Evolutionary conservation across 2,113 vertebrate species (phyloP), one percentile per base, ranked within the genome.

Genomic region (Columba livia): DNA sequence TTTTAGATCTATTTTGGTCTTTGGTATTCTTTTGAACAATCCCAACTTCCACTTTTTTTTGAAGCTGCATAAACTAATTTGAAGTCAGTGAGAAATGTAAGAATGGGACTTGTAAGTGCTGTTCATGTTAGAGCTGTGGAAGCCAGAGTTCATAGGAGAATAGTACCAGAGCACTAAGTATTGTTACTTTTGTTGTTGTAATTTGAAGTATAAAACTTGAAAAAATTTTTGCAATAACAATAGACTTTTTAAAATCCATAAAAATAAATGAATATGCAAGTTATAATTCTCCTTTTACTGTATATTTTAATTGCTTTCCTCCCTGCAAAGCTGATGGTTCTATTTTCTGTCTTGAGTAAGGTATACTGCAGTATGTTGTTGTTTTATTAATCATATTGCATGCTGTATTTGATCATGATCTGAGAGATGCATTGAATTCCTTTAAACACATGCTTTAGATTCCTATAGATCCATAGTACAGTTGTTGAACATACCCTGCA

Each of bases 401-500:
- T 95, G 87, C 92, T 74, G 54, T 95, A 97, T 98, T 98, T 98
- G 94, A 98, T 98, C 93, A 83, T 97, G 97, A 96, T 98, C 93
- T 95, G 92, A 97, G 97, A 97, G 95, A 97, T 97, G 97, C 90
- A 97, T 96, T 97, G 94, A 98, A 98, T 98, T 97, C 95, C 96
- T 98, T 97, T 97, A 98, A 98, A 97, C 97, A 95, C 98, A 98
- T 99, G 97, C 97, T 98, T 98, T 93, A 97, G 98, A 99, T 99
- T 98, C 98, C 98, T 98, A 94, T 90, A 98, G 98, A 98, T 99
- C 98, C 98, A 97, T 98, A 91, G 94, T 98, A 98, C 99, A 99
- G 98, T 99, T 99, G 99, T 98, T 99, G 97, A 98, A 96, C 98
- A 99, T 99, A 98, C 98, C 97, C 98, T 96, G 97, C 98, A 97